phyloP scores from a whole-genome alignment of 2,113 vertebrate species.

The Chunga burmeisteri region DNA sequence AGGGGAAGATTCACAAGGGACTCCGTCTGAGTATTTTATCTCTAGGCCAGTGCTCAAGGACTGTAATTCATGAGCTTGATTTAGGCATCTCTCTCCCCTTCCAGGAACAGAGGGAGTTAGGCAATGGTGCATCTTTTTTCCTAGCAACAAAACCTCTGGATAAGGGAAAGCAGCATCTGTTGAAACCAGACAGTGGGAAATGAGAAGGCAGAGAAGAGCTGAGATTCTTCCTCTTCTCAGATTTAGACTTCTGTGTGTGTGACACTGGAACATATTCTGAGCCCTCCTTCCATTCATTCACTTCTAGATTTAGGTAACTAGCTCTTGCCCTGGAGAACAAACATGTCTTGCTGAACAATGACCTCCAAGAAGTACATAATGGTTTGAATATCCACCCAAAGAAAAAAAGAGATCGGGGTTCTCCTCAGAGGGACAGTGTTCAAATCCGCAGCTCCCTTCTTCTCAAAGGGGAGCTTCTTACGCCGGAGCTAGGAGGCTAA shows the following conservation, averaged over 20 bases:
- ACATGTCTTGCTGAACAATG: not conserved
- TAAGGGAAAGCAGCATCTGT: not conserved
- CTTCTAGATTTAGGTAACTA: not conserved
- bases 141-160: not conserved
- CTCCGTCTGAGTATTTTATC: not conserved
- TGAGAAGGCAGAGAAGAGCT: not conserved
- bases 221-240: not conserved
- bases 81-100: not conserved
- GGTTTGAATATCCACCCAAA: not conserved
- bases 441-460: not conserved
- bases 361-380: not conserved
- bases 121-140: not conserved
- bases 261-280: not conserved
- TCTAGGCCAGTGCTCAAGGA: not conserved
- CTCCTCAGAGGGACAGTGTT: not conserved
- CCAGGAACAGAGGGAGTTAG: not conserved
- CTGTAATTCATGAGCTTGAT: not conserved
- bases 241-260: not conserved
- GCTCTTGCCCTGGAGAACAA: not conserved
- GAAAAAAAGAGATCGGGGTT: not conserved
- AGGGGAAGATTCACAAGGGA: not conserved
- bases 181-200: not conserved
- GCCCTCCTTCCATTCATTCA: not conserved
- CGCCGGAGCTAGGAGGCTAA: not conserved
- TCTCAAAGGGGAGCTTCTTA: not conserved